A percentile compares a stretch with the other conserved stretches of the same genome.
Conservation (phyloP, 2,797 vertebrate genomes). For the Betta splendens region DNA sequence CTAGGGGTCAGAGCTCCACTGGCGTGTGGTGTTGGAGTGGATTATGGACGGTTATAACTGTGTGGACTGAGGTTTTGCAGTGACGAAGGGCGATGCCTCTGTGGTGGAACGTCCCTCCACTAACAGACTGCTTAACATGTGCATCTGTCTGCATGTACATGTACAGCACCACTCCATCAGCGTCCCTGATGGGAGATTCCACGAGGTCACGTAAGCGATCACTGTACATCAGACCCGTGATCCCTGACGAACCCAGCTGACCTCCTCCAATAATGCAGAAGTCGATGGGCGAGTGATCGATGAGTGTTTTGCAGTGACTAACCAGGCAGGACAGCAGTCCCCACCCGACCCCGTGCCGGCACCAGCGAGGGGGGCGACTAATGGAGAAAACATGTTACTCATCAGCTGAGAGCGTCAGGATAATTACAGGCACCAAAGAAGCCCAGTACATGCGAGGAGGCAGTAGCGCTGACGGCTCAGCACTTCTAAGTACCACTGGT, state of each 20-base stretch:
- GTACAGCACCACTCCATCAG: background rate
- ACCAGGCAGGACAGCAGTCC: slow-evolving; percentile 36
- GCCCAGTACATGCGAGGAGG: background rate
- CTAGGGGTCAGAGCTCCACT: slow-evolving; percentile 16
- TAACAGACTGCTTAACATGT: background rate
- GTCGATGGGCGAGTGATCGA: slow-evolving; percentile 66
- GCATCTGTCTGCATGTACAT: slow-evolving; percentile 3
- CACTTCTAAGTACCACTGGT: no score
- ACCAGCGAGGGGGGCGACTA: background rate
- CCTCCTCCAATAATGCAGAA: slow-evolving; percentile 57
- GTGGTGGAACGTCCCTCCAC: background rate
- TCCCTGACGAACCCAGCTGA: slow-evolving; percentile 48
- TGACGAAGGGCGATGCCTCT: slow-evolving; percentile 10
- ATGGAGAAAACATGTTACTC: background rate
- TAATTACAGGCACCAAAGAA: background rate
- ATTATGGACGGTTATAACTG: slow-evolving; percentile 46
- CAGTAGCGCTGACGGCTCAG: background rate
- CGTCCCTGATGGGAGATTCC: slow-evolving; percentile 4
- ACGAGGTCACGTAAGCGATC: slow-evolving; percentile 27
- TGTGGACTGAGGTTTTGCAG: slow-evolving; percentile 35
- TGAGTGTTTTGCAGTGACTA: slow-evolving; percentile 63
- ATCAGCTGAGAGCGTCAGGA: background rate
- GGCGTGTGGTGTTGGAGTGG: slow-evolving; percentile 35
- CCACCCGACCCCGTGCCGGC: slow-evolving; percentile 34
- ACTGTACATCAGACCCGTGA: slow-evolving; percentile 56